phyloP scores from a whole-genome alignment of 1,140 invertebrate genomes.

The Brachionus rotundiformis region DNA sequence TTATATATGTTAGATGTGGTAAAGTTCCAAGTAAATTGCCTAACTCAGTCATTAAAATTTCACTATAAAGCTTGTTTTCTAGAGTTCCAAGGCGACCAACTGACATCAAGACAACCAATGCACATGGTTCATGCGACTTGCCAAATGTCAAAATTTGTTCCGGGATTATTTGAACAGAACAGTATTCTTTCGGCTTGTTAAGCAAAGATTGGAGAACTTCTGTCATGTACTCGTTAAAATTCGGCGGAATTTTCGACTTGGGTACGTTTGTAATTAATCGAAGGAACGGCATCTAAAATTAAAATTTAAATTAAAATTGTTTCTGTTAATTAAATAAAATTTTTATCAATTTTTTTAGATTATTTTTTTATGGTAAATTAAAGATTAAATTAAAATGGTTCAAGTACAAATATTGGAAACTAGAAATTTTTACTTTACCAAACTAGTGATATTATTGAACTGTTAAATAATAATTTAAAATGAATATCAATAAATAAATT shows the following conservation, averaged over 20 bases:
- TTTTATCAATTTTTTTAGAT: neutral
- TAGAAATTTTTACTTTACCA: too few species aligned
- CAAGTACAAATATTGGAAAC: too few species aligned
- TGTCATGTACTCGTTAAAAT: constrained; percentile 10
- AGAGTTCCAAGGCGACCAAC: constrained; percentile 17
- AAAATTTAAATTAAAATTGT: neutral
- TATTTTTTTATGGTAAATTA: too few species aligned
- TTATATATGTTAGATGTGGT: constrained; percentile 35
- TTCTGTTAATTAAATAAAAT: neutral
- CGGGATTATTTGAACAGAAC: constrained; percentile 17
- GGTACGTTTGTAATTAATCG: constrained; percentile 25
- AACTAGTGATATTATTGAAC: too few species aligned
- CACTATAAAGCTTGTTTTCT: constrained; percentile 25
- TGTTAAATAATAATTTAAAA: too few species aligned
- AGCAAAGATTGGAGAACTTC: neutral
- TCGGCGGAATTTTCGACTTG: constrained; percentile 14
- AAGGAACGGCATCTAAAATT: constrained; percentile 39
- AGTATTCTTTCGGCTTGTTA: constrained; percentile 33
- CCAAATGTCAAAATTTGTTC: constrained; percentile 41
- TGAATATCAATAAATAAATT: too few species aligned
- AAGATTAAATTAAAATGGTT: too few species aligned
- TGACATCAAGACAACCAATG: constrained; percentile 16
- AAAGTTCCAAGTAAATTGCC: neutral
- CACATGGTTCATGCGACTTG: constrained; percentile 34
- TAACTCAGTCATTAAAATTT: constrained; percentile 32